Conservation (phyloP, 2,888 invertebrate genomes). For the Stegophylla sp. region DNA sequence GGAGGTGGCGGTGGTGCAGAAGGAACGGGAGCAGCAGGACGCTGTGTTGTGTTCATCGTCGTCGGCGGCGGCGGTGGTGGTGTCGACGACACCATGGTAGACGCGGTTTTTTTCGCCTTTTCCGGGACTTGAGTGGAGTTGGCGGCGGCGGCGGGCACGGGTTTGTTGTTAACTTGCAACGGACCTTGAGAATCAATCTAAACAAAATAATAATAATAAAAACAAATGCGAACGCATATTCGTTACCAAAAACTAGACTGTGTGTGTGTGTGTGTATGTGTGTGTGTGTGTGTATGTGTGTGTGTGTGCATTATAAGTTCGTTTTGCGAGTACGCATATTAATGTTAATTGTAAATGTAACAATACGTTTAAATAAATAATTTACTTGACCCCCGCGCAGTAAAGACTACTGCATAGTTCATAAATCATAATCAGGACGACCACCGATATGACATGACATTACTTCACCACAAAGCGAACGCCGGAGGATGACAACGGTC, state of each 20-base stretch:
- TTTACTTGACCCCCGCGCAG: slow-evolving; percentile 1
- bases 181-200: slow-evolving; percentile 52
- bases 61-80: not conserved
- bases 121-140: not conserved
- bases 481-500: not conserved
- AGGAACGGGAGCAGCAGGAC: not conserved
- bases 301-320: no score
- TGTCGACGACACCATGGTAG: slow-evolving; percentile 26
- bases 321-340: no score
- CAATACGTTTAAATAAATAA: not conserved
- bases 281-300: no score
- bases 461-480: no score
- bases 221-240: no score
- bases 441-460: not conserved
- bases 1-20: slow-evolving; percentile 53
- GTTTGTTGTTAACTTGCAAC: slow-evolving; percentile 35
- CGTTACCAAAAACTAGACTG: no score
- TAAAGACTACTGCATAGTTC: not conserved
- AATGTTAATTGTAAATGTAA: no score
- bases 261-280: no score
- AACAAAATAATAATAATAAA: not conserved
- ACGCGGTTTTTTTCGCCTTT: slow-evolving; percentile 21
- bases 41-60: not conserved
- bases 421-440: not conserved
- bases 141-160: slow-evolving; percentile 46